phyloP scores from a whole-genome alignment of 2,113 vertebrate species.

The Rousettus leschenaultii region DNA sequence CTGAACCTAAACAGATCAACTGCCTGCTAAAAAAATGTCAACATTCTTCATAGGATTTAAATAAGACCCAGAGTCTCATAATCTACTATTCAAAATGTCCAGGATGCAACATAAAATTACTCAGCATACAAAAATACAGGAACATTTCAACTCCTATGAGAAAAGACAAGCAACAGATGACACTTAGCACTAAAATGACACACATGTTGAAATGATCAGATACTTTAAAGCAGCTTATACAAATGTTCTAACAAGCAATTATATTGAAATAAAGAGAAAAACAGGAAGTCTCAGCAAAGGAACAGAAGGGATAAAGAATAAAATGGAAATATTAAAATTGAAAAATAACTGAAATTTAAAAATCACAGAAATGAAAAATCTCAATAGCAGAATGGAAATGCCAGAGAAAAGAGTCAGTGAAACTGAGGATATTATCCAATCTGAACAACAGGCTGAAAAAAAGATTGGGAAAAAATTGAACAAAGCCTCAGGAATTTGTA shows the following conservation, averaged over 20 bases:
- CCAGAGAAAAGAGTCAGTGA: neutral
- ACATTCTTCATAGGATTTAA: neutral
- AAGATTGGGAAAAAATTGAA: neutral
- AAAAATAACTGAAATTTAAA: constrained; percentile 17
- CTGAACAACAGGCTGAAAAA: neutral
- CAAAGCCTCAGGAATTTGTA: neutral
- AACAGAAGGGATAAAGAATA: neutral
- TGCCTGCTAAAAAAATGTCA: neutral
- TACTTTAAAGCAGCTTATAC: neutral
- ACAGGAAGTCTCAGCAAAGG: neutral
- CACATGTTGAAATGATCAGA: neutral
- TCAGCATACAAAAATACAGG: neutral
- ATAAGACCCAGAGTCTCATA: neutral
- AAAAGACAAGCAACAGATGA: neutral
- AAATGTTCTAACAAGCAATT: neutral
- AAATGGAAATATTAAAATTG: neutral
- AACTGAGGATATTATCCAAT: neutral
- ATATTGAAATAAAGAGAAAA: neutral
- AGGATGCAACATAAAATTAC: neutral
- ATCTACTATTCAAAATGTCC: neutral
- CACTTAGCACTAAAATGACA: neutral
- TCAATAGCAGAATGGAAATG: neutral
- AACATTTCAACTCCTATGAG: constrained; percentile 4
- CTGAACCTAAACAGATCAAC: neutral
- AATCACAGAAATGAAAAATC: neutral